Evolutionary conservation across 2,113 vertebrate species (phyloP).

Genomic region (Montifringilla adamsi): DNA sequence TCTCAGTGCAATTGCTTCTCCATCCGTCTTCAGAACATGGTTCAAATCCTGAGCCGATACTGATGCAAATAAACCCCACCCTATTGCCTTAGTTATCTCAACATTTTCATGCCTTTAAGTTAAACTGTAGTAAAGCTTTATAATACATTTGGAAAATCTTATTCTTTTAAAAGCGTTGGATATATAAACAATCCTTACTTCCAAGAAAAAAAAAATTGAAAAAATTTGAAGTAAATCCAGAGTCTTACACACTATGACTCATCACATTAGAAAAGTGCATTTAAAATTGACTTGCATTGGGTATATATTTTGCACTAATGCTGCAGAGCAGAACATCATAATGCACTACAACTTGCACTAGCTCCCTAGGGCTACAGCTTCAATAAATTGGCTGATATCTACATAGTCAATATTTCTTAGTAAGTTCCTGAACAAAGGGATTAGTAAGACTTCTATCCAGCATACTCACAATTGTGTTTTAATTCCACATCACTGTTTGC

Average conservation of each 20-base stretch:
- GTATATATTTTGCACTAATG: constrained; percentile 11
- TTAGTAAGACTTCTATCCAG: constrained; percentile 16
- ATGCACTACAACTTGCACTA: neutral
- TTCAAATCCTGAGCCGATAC: neutral
- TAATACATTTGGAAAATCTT: neutral
- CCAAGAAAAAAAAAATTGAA: neutral
- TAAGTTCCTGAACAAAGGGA: constrained; percentile 14
- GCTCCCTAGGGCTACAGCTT: neutral
- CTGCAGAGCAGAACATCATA: neutral
- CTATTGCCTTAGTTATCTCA: neutral
- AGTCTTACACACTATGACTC: neutral
- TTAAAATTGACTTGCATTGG: neutral
- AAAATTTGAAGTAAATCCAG: neutral
- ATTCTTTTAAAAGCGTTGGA: neutral
- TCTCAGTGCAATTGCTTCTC: neutral
- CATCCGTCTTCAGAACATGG: neutral
- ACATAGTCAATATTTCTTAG: constrained; percentile 35
- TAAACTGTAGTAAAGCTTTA: neutral
- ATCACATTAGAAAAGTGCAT: constrained; percentile 5
- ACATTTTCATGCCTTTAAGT: neutral
- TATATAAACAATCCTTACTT: neutral
- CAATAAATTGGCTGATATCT: constrained; percentile 38
- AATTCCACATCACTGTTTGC: constrained; percentile 23
- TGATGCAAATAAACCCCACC: neutral
- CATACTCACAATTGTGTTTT: neutral